Evolutionary conservation across 2,888 invertebrate species (phyloP).

Genomic region (Taphrorychus bicolor): DNA sequence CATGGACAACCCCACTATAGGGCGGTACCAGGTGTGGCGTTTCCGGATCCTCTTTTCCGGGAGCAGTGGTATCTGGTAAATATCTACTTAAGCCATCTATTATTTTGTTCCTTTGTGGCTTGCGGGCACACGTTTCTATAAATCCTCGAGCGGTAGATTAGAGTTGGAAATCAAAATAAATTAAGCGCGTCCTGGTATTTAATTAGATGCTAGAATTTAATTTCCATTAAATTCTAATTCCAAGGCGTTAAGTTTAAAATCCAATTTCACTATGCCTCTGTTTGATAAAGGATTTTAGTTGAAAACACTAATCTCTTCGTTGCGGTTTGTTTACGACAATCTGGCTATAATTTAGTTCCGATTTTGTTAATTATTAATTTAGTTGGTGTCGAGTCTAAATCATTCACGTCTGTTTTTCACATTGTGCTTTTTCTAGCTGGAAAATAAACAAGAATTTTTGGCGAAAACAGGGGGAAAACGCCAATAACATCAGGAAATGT

Average conservation of each 20-base stretch:
- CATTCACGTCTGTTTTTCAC: not conserved
- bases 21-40: constrained; percentile 61
- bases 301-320: not conserved
- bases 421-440: not conserved
- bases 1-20: constrained; percentile 60
- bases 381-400: not conserved
- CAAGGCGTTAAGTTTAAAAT: constrained; percentile 3
- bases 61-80: constrained; percentile 99
- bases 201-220: not conserved
- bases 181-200: not conserved
- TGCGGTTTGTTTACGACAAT: constrained; percentile 3
- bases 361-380: not conserved
- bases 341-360: not conserved
- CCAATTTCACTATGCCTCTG: not conserved
- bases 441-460: not conserved
- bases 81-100: too few relatives aligned
- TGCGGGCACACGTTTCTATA: not conserved
- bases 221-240: not conserved
- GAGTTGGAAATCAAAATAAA: not conserved
- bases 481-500: not conserved
- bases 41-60: constrained; percentile 91
- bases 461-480: not conserved
- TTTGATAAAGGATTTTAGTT: not conserved
- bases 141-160: not conserved
- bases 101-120: too few relatives aligned